Percentiles rank a stretch among this genome's conserved stretches.
These are phyloP conservation scores for Hydrozoanthus gracilis DNA, from an alignment of 92 coral and sea anemone species.

Conservation along the genomic window DNA sequence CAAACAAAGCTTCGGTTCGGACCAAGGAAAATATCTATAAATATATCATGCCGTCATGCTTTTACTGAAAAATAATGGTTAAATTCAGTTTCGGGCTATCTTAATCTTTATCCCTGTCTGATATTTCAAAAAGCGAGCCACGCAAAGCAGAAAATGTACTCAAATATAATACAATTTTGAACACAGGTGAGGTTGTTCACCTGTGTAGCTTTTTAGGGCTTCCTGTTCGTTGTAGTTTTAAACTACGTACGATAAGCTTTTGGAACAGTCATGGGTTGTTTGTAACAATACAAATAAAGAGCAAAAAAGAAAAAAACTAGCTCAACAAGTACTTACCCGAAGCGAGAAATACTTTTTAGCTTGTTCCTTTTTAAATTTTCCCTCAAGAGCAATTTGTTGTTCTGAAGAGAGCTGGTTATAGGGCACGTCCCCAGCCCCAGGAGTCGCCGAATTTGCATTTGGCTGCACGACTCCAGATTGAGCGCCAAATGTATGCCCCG, in stretches of 20 bases:
- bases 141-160: too few species aligned
- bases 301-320: not conserved
- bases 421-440: not conserved
- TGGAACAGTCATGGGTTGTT: not conserved
- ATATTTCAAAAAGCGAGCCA: too few species aligned
- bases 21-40: not conserved
- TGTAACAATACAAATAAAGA: not conserved
- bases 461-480: slow-evolving; percentile 54
- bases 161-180: too few species aligned
- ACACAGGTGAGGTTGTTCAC: too few species aligned
- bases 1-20: too few species aligned
- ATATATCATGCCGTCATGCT: not conserved
- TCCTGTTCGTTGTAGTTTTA: too few species aligned
- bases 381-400: slow-evolving; percentile 65
- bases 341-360: slow-evolving; percentile 91
- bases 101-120: not conserved
- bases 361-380: slow-evolving; percentile 69
- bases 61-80: not conserved
- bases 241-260: too few species aligned
- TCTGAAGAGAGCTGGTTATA: slow-evolving; percentile 56
- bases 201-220: too few species aligned
- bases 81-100: not conserved
- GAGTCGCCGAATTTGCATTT: slow-evolving; percentile 43
- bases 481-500: slow-evolving; percentile 19
- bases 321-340: slow-evolving; percentile 67